Percentiles rank a stretch among this genome's conserved stretches.
phyloP scores from a whole-genome alignment of 2,797 vertebrate species.

The Bradypodion pumilum region DNA sequence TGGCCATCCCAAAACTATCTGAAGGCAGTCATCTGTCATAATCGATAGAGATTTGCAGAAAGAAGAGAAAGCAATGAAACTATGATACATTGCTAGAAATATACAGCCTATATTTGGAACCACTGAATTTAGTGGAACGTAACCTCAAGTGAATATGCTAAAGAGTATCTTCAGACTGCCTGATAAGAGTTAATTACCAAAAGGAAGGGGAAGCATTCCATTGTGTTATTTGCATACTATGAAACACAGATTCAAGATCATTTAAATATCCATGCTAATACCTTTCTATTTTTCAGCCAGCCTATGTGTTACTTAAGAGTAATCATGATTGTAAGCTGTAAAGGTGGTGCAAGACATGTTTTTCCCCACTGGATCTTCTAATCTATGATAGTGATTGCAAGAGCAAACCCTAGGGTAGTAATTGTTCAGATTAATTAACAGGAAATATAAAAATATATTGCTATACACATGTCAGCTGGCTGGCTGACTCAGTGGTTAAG shows the following conservation, averaged over 20 bases:
- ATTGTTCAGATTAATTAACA: background rate
- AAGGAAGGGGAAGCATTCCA: background rate
- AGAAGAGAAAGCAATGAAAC: background rate
- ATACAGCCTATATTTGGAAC: background rate
- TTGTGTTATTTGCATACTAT: background rate
- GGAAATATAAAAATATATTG: background rate
- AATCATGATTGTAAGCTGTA: background rate
- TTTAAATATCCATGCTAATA: background rate
- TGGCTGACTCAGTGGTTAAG: too few relatives aligned
- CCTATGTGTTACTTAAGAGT: background rate
- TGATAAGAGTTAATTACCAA: background rate
- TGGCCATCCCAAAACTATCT: background rate
- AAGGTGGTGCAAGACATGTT: background rate
- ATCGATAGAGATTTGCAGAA: background rate
- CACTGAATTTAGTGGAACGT: background rate
- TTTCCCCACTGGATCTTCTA: background rate
- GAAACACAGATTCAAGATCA: background rate
- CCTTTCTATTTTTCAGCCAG: background rate
- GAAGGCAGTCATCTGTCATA: background rate
- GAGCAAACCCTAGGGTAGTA: background rate
- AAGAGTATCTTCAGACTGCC: background rate
- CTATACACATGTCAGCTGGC: background rate
- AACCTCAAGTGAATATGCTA: background rate
- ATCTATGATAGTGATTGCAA: background rate
- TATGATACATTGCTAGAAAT: background rate